Conservation (phyloP, 1,140 invertebrate genomes). For the Manduca sexta region DNA sequence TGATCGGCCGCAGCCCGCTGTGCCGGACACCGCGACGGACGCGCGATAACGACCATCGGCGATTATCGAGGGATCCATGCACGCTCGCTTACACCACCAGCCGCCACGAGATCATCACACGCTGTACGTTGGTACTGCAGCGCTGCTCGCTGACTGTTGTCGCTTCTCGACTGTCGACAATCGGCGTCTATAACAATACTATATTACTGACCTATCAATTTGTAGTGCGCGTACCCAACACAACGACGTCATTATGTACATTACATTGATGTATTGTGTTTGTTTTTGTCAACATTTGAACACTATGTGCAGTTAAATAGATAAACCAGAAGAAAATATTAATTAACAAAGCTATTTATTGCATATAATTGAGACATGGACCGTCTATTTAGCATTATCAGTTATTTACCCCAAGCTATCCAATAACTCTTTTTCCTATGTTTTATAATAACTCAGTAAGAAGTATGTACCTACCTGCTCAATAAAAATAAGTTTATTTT, state of each 20-base stretch:
- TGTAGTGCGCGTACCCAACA: neutral
- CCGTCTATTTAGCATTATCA: conserved; percentile 63
- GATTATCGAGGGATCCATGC: conserved; percentile 52
- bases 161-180: too few species aligned
- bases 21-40: conserved; percentile 54
- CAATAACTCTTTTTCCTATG: conserved; percentile 56
- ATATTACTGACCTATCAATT: neutral
- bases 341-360: conserved; percentile 61
- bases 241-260: neutral
- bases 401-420: conserved; percentile 46
- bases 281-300: conserved; percentile 30
- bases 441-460: conserved; percentile 9
- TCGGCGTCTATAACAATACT: neutral
- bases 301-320: conserved; percentile 25
- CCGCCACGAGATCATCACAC: conserved; percentile 11
- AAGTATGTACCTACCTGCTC: conserved; percentile 1
- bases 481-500: neutral
- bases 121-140: too few species aligned
- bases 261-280: conserved; percentile 6
- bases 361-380: conserved; percentile 39
- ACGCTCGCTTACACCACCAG: conserved; percentile 24
- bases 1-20: conserved; percentile 19
- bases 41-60: conserved; percentile 56
- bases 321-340: conserved; percentile 44
- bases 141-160: too few species aligned